Evolutionary conservation across 2,797 vertebrate genomes (phyloP), one percentile per base, ranked within the genome.

Genomic region (Mormyrus hasselquistii): DNA sequence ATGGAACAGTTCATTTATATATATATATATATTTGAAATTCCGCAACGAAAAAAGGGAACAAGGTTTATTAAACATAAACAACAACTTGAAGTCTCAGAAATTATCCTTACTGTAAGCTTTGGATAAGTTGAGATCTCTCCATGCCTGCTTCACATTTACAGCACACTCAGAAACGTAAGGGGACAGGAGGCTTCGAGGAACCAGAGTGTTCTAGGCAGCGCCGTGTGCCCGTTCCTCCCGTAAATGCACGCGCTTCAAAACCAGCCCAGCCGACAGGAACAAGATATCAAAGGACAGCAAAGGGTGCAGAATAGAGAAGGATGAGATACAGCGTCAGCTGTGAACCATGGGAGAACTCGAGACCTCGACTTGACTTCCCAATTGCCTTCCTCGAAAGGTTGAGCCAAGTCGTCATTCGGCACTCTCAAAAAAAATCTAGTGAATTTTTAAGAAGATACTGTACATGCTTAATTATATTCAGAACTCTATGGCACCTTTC

Each of bases 201-300:
- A 47, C 55, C 22, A 2, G 53, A 34, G 12, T 49, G 22, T 53
- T 4, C 79, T 44, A 25, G 52, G 19, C 38, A 3, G 16, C 0
- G 16, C 34, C 10, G 73, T 44, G 73, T 34, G 4, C 9, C 53
- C 76, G 2, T 38, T 62, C 10, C 19, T 44, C 53, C 50, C 91
- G 92, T 93, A 93, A n/a, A 19, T 41, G 59, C 22, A 91, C 92
- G 91, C 90, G 89, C 92, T 90, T 90, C 87, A 91, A 93, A 90
- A 79, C 90, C 38, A 87, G 87, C 86, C 22, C 9, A 41, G 52
- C n/a, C 52, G 12, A 44, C 9, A 59, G 73, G 88, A 25, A 38
- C 6, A 5, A 19, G 8, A 44, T 65, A 53, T 85, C 55, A 22
- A 29, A 34, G 53, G n/a, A 16, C 3, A 5, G 73, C 53, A 12